phyloP scores from a whole-genome alignment of 2,113 vertebrate species.

The Aptenodytes patagonicus region DNA sequence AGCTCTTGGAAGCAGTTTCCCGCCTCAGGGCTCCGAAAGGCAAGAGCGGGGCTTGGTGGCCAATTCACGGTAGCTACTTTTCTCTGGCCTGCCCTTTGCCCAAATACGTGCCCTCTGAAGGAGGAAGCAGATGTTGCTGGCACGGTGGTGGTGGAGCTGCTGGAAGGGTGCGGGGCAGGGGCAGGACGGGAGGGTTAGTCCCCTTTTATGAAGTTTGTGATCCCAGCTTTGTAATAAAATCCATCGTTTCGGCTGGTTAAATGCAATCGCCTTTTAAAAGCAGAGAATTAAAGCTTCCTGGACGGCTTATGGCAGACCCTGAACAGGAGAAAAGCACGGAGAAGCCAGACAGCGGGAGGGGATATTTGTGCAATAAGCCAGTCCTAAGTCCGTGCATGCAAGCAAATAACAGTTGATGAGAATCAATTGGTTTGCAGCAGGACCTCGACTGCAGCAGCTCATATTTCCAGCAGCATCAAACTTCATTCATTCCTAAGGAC shows the following conservation, averaged over 20 bases:
- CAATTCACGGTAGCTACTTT: neutral
- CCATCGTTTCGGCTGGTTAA: neutral
- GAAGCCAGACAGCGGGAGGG: neutral
- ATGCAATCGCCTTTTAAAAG: neutral
- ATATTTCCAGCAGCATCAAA: neutral
- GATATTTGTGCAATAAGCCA: neutral
- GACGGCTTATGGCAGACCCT: neutral
- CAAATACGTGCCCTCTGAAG: neutral
- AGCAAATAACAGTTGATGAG: neutral
- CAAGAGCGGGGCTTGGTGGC: neutral
- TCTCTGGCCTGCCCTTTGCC: neutral
- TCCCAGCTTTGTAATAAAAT: neutral
- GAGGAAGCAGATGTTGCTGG: neutral
- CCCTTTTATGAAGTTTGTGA: neutral
- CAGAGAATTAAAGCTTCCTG: neutral
- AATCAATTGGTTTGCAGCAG: neutral
- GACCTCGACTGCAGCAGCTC: neutral
- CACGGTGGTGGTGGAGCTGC: neutral
- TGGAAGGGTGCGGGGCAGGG: too few species aligned
- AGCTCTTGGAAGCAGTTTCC: neutral
- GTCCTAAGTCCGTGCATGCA: neutral
- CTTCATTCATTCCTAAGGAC: neutral
- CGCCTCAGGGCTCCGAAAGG: neutral
- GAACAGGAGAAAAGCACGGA: neutral
- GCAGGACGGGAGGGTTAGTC: neutral